These are phyloP conservation scores for Lamprotornis superbus DNA, from an alignment of 2,113 vertebrate species.

Conservation along the genomic window DNA sequence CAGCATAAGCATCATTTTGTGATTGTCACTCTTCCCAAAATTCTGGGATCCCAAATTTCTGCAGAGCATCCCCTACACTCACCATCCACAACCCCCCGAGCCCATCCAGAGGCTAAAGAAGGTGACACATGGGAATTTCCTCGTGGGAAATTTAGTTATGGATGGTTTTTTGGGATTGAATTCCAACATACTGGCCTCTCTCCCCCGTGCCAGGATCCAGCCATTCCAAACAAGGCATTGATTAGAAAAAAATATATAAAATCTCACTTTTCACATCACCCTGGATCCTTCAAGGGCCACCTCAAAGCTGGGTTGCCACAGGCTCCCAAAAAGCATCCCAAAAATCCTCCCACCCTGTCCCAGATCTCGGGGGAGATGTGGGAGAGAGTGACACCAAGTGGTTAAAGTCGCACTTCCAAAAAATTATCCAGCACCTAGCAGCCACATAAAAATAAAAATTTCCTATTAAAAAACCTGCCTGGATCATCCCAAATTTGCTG, in stretches of 20 bases:
- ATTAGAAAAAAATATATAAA: accelerated
- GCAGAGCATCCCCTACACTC: not conserved
- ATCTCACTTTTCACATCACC: not conserved
- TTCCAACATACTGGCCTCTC: accelerated
- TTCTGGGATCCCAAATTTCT: accelerated
- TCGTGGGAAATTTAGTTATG: not conserved
- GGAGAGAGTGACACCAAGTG: not conserved
- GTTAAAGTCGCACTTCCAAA: not conserved
- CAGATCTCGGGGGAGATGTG: not conserved
- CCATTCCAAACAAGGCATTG: not conserved
- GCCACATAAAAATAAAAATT: too few relatives aligned
- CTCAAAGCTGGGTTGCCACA: not conserved
- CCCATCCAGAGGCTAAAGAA: not conserved
- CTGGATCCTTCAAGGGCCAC: too few relatives aligned
- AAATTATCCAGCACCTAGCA: not conserved
- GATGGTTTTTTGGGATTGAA: accelerated
- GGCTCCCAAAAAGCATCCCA: not conserved
- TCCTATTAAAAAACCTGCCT: not conserved
- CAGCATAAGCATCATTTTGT: accelerated
- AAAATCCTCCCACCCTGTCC: not conserved
- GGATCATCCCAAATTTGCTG: not conserved
- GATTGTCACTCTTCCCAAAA: not conserved
- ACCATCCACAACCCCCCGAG: not conserved
- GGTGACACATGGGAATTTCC: not conserved
- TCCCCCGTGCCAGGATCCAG: accelerated